Conservation (phyloP, 2,888 invertebrate species). For the Oscheius sp. region DNA sequence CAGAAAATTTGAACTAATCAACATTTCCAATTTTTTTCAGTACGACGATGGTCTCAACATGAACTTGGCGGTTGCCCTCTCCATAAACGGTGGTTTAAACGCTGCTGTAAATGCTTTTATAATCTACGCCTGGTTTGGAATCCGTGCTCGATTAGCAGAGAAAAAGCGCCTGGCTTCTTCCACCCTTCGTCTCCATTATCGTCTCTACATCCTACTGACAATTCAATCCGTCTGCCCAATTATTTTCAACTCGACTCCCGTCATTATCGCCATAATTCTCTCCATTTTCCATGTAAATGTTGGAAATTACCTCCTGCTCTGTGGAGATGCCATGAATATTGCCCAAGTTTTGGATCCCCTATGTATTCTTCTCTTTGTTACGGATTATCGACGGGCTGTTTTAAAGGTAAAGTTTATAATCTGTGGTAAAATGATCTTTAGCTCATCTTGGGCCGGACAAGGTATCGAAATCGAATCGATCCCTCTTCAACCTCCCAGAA, state of each 20-base stretch:
- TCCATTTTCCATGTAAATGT: neutral
- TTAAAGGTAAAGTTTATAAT: slow-evolving; percentile 17
- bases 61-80: slow-evolving; percentile 4
- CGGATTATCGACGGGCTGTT: slow-evolving; percentile 4
- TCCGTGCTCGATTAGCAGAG: neutral
- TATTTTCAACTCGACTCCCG: slow-evolving; percentile 19
- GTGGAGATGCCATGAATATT: slow-evolving; percentile 20
- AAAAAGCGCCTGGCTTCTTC: neutral
- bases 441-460: no score
- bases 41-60: neutral
- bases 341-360: slow-evolving; percentile 16
- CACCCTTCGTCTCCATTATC: neutral
- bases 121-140: slow-evolving; percentile 9
- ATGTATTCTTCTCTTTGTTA: slow-evolving; percentile 11
- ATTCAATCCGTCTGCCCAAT: slow-evolving; percentile 11
- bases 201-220: slow-evolving; percentile 15
- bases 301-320: slow-evolving; percentile 17
- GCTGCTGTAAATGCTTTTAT: neutral
- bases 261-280: slow-evolving; percentile 2
- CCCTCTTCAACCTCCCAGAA: no score
- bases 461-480: no score
- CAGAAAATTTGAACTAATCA: no score
- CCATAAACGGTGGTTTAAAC: slow-evolving; percentile 7
- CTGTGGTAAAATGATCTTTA: no score
- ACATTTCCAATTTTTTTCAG: slow-evolving; percentile 4